Evolutionary conservation across 2,888 invertebrate species (phyloP), one percentile per base, ranked within the genome.

Genomic region (Pammene aurita): DNA sequence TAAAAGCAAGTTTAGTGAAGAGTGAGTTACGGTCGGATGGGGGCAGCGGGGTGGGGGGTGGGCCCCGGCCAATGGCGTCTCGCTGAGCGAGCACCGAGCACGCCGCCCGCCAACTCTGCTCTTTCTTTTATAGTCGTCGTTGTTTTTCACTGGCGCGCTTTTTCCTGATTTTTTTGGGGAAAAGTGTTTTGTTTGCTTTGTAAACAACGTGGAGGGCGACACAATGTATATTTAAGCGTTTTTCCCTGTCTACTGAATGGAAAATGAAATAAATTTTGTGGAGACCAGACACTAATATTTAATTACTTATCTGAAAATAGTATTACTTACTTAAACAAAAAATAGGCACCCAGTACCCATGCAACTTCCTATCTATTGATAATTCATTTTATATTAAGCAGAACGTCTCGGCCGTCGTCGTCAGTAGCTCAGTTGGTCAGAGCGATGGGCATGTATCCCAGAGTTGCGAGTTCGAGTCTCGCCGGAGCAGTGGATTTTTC

Each of bases 171-270:
- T 88, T 85, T 84, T 81, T 84, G 82, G 81, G 82, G 85, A 84
- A 87, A 89, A 89, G 80, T 84, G 87, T 88, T 90, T 88, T 90
- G 90, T 91, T 91, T 91, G 87, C 87, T 90, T 92, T 90, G 89
- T 87, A 87, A 84, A 82, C 77, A 79, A 74, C 76, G 73, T 67
- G 72, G 72, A 64, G 76, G 41, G 62, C 41, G 18, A 78, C 84
- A 92, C 92, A 92, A 85, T 88, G 91, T 91, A 81, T 83, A 82
- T 85, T 87, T 86, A 84, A 88, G 82, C 86, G 82, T 82, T 86
- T 85, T 86, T 79, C 78, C 81, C 82, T 65, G 57, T 52, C 67
- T 72, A 55, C 58, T 13, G 65, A 55, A 54, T 55, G 58, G 46
- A 62, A n/a, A 58, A 62, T 65, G 34, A 41, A 58, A 54, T 52